Evolutionary conservation across 2,888 invertebrate genomes (phyloP).

Genomic region (Chouioia cunea): DNA sequence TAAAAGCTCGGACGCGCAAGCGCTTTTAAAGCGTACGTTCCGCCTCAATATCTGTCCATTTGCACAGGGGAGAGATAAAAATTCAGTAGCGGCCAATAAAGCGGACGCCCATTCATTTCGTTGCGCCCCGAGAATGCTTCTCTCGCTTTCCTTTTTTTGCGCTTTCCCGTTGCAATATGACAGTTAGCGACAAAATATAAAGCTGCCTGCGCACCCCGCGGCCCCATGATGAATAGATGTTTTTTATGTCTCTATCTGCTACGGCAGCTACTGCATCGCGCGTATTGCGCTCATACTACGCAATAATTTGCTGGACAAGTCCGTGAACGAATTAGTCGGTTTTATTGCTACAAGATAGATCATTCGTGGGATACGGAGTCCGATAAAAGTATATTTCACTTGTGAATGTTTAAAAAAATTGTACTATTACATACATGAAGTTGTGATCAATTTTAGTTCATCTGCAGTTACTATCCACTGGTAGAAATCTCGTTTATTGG

Average conservation of each 20-base stretch:
- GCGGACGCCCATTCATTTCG: constrained; percentile 39
- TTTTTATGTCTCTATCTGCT: constrained; percentile 36
- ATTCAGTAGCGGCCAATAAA: constrained; percentile 63
- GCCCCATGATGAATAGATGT: constrained; percentile 45
- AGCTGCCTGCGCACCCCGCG: constrained; percentile 4
- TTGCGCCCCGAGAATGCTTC: not conserved
- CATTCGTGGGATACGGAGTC: constrained; percentile 9
- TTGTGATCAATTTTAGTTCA: no score
- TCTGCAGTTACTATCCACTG: no score
- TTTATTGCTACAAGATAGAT: constrained; percentile 25
- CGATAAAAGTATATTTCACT: no score
- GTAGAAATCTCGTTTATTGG: no score
- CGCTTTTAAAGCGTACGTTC: not conserved
- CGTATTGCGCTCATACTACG: constrained; percentile 5
- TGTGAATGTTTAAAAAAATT: no score
- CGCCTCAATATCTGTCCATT: constrained; percentile 53
- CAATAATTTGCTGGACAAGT: constrained; percentile 35
- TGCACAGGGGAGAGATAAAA: constrained; percentile 63
- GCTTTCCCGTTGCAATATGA: constrained; percentile 43
- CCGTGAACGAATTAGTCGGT: constrained; percentile 18
- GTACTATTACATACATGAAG: no score
- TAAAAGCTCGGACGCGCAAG: constrained; percentile 52
- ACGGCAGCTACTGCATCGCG: constrained; percentile 10
- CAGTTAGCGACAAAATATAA: constrained; percentile 41
- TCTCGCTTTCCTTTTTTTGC: constrained; percentile 20